Conservation (phyloP, 2,888 invertebrate species). For the Poecilobothrus nobilitatus region DNA sequence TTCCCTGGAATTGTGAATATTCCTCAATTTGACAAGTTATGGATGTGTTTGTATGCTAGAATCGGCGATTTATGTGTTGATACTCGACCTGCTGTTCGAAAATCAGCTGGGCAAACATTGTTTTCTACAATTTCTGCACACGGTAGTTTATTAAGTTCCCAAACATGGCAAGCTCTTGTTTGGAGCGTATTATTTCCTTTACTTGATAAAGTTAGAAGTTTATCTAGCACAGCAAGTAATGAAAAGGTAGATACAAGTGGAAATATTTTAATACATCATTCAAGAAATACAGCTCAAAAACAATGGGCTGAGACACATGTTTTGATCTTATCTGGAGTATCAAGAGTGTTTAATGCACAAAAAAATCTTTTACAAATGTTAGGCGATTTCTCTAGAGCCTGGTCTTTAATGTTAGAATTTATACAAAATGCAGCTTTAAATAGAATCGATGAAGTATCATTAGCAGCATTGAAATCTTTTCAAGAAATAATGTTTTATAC, state of each 20-base stretch:
- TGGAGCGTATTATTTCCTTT: constrained; percentile 95
- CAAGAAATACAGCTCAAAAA: constrained; percentile 95
- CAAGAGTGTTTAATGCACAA: constrained; percentile 86
- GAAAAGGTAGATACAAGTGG: constrained; percentile 77
- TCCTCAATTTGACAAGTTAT: constrained; percentile 84
- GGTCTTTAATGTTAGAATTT: constrained; percentile 87
- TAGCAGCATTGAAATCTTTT: constrained; percentile 92
- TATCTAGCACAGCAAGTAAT: constrained; percentile 57
- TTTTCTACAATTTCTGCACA: constrained; percentile 97
- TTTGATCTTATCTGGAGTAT: constrained; percentile 81
- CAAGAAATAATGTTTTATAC: constrained; percentile 84
- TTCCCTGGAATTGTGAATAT: constrained; percentile 75
- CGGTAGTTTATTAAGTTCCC: constrained; percentile 74
- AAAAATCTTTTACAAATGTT: constrained; percentile 71
- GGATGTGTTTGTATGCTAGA: constrained; percentile 90
- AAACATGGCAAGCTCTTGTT: constrained; percentile 89
- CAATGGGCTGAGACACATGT: constrained; percentile 99
- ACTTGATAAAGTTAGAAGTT: constrained; percentile 75
- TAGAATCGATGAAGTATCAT: constrained; percentile 90
- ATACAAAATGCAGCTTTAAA: constrained; percentile 87
- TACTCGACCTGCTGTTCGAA: constrained; percentile 87
- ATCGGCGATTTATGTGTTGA: constrained; percentile 91
- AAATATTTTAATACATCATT: constrained; percentile 95
- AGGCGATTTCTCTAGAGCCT: constrained; percentile 88
- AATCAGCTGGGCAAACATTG: constrained; percentile 93